Evolutionary conservation across 2,888 invertebrate species (phyloP).

Genomic region (Lacanobia oleracea): DNA sequence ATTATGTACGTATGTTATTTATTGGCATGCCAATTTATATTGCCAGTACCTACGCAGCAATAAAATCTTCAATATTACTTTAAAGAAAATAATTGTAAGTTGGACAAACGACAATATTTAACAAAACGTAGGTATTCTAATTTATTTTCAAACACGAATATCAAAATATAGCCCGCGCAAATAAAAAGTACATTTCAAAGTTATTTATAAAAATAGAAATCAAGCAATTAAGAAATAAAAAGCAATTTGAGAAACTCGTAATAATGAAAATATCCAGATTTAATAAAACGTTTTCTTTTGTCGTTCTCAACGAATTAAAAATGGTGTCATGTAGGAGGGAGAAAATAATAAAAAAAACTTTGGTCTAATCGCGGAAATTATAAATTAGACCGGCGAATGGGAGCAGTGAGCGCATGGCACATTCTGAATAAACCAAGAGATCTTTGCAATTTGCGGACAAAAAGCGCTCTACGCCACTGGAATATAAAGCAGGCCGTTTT

Average conservation of each 20-base stretch:
- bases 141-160: background rate
- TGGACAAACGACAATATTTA: background rate
- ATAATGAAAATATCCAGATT: conserved; percentile 26
- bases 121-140: conserved; percentile 6
- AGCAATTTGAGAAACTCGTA: conserved; percentile 22
- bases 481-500: conserved; percentile 80
- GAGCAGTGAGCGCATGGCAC: conserved; percentile 67
- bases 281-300: conserved; percentile 48
- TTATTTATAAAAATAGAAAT: conserved; percentile 22
- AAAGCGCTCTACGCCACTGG: conserved; percentile 74
- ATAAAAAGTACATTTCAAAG: conserved; percentile 7
- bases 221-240: conserved; percentile 25
- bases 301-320: conserved; percentile 19
- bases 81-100: too few relatives aligned
- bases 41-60: too few relatives aligned
- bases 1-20: too few relatives aligned
- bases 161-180: background rate
- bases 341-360: conserved; percentile 67
- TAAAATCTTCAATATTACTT: too few relatives aligned
- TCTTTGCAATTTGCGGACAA: conserved; percentile 81
- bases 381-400: conserved; percentile 73
- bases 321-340: conserved; percentile 37
- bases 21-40: too few relatives aligned
- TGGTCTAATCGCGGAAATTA: conserved; percentile 75
- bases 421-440: conserved; percentile 74